Conservation (phyloP, 2,888 invertebrate species). For the Diarsia mendica region DNA sequence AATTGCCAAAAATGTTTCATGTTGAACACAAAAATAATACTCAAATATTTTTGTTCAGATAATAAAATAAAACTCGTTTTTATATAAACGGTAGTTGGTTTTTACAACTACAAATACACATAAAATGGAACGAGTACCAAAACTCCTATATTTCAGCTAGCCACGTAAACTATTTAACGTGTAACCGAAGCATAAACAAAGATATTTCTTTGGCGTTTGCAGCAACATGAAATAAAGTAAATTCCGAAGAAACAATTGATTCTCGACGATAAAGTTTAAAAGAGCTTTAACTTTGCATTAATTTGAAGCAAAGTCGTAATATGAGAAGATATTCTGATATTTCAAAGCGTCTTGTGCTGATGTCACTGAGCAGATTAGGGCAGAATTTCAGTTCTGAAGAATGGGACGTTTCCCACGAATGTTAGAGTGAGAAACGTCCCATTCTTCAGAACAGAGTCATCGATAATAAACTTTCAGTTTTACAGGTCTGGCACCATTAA, state of each 20-base stretch:
- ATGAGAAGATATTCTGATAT: slow-evolving; percentile 47
- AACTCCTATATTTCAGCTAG: background rate
- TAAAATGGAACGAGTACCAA: background rate
- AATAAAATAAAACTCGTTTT: background rate
- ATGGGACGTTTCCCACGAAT: background rate
- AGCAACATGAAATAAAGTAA: slow-evolving; percentile 31
- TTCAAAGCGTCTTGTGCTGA: slow-evolving; percentile 30
- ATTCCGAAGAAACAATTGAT: slow-evolving; percentile 45
- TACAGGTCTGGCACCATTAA: background rate
- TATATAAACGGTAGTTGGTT: background rate
- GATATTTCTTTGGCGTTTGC: slow-evolving; percentile 2
- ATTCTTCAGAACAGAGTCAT: too few species aligned
- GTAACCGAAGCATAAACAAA: slow-evolving; percentile 10
- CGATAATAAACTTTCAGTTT: background rate
- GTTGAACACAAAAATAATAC: background rate
- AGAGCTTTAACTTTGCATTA: slow-evolving; percentile 54
- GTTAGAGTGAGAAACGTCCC: background rate
- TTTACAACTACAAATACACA: background rate
- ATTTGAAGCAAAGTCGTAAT: slow-evolving; percentile 43
- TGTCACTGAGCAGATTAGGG: background rate
- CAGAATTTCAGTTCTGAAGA: slow-evolving; percentile 5
- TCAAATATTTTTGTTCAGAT: background rate
- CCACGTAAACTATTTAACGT: slow-evolving; percentile 25
- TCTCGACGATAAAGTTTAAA: slow-evolving; percentile 48
- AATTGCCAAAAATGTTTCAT: background rate